Conservation (phyloP, 2,797 vertebrate species). For the Onychomys arenicola region DNA sequence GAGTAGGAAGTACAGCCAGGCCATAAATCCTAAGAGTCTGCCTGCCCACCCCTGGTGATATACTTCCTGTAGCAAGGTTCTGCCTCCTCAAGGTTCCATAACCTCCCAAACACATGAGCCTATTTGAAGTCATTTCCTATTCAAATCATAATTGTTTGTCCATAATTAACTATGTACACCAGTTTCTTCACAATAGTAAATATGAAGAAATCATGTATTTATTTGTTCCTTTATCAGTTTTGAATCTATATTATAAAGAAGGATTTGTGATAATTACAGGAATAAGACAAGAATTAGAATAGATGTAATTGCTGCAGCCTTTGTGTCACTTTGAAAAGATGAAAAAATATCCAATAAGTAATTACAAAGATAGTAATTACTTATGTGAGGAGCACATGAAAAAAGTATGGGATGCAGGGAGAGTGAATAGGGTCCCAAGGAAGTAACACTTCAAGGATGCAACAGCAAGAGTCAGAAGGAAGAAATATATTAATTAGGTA, state of each 20-base stretch:
- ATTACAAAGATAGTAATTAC: not conserved
- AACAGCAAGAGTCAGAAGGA: not conserved
- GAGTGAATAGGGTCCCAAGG: not conserved
- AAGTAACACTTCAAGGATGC: not conserved
- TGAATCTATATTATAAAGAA: not conserved
- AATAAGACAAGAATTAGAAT: not conserved
- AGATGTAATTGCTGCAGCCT: not conserved
- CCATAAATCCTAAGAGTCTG: not conserved
- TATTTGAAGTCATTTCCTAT: not conserved
- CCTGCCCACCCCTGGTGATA: no score
- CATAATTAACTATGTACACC: not conserved
- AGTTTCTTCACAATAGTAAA: not conserved
- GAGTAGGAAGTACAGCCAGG: not conserved
- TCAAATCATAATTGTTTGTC: not conserved
- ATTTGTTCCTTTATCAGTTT: not conserved
- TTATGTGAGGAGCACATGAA: not conserved
- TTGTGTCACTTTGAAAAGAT: not conserved
- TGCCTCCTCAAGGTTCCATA: not conserved
- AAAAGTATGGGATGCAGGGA: not conserved
- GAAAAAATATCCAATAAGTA: not conserved
- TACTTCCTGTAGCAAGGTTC: not conserved
- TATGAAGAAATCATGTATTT: not conserved
- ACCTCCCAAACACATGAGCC: not conserved
- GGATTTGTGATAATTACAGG: not conserved
- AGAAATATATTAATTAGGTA: not conserved